Evolutionary conservation across 1,140 invertebrate genomes (phyloP).

Genomic region (Polyergus mexicanus): DNA sequence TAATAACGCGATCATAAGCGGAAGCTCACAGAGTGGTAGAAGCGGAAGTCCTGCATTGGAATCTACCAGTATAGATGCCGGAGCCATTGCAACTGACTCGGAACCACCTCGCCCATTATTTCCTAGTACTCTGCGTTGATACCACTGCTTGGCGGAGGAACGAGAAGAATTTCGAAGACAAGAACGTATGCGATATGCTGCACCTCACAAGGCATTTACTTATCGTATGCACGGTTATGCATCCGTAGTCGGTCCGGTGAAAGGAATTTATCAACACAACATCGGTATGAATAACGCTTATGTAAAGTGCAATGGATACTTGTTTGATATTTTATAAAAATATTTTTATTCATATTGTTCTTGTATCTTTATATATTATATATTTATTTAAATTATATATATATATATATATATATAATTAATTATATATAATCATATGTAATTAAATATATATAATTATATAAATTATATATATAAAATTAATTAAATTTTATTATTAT

Average conservation of each 20-base stretch:
- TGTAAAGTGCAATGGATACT: not conserved
- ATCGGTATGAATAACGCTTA: conserved; percentile 73
- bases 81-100: conserved; percentile 78
- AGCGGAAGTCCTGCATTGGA: conserved; percentile 78
- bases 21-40: conserved; percentile 46
- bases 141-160: conserved; percentile 91
- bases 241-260: conserved; percentile 95
- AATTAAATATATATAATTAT: too few relatives aligned
- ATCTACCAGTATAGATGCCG: conserved; percentile 74
- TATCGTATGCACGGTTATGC: conserved; percentile 95
- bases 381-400: too few relatives aligned
- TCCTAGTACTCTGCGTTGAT: too few relatives aligned
- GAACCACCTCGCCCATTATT: conserved; percentile 89
- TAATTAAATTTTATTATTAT: conserved; percentile 18
- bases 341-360: not conserved
- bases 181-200: conserved; percentile 91
- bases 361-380: too few relatives aligned
- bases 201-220: conserved; percentile 95
- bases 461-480: not conserved
- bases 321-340: conserved; percentile 20
- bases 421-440: too few relatives aligned
- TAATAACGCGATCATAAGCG: conserved; percentile 47
- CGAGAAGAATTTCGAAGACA: conserved; percentile 93
- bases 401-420: too few relatives aligned
- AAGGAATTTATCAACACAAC: conserved; percentile 93